Evolutionary conservation across 2,797 vertebrate species (phyloP), one percentile per base, ranked within the genome.

Genomic region (Bryconaethiops microstoma): DNA sequence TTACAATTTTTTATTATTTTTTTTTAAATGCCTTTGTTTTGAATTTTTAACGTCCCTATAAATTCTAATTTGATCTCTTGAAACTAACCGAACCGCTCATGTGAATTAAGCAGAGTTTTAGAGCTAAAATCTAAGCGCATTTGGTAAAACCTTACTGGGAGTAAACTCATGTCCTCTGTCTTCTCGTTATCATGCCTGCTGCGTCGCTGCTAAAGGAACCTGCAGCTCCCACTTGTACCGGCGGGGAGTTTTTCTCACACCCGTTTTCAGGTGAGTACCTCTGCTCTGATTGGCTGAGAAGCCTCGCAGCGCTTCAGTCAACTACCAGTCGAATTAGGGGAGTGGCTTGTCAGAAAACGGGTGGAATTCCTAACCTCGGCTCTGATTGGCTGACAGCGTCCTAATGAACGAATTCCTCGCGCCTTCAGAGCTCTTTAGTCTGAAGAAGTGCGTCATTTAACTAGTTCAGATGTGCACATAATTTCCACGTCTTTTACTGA

Each of bases 301-400:
- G 29, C 10, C 13, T 59, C n/a, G 9, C 57, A 57, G 5, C 48
- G 39, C 60, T 5, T 10, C 5, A 17, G 14, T 17, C 14, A 29
- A 35, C 12, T 23, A 0, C 9, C 0, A 3, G 4, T 3, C 23
- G 3, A 12, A 23, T 8, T 4, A 8, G 21, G 60, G 60, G 60
- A 12, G 60, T 23, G 12, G 60, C 23, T 16, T 62, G 12, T 5
- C 23, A 10, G 25, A 62, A 62, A 25, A 29, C 60, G 13, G 60
- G 60, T 62, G 60, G 21, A 14, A 29, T 19, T 8, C 86, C 77
- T 39, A 25, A 7, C 40, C 73, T 60, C 39, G 79, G 17, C n/a
- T 84, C 86, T 92, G 91, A 95, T 95, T 94, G 94, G 94, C 67
- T 85, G 84, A 78, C 23, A 17, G 70, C 62, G 80, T 69, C 70